phyloP scores from a whole-genome alignment of 1,140 invertebrate genomes.

The Drosophila sp. region DNA sequence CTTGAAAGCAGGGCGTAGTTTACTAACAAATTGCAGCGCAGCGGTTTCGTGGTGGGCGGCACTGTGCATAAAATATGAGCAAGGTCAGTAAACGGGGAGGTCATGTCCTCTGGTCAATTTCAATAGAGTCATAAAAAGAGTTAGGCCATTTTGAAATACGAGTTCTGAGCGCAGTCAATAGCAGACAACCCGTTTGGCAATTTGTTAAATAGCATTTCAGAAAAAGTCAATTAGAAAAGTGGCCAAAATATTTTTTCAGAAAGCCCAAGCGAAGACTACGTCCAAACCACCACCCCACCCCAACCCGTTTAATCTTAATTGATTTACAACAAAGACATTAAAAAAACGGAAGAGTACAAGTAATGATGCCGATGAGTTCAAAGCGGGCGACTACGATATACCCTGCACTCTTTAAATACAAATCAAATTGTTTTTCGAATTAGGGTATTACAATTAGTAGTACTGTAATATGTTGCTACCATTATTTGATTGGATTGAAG shows the following conservation, averaged over 20 bases:
- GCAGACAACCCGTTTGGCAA: conserved; percentile 47
- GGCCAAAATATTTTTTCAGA: conserved; percentile 36
- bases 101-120: conserved; percentile 44
- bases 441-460: no score
- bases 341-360: no score
- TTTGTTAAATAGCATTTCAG: conserved; percentile 47
- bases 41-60: conserved; percentile 45
- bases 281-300: neutral
- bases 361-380: neutral
- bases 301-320: conserved; percentile 47
- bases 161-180: conserved; percentile 29
- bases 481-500: no score
- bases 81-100: conserved; percentile 22
- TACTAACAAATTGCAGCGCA: conserved; percentile 49
- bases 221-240: conserved; percentile 53
- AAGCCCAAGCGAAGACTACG: conserved; percentile 2
- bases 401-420: no score
- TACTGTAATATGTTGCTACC: no score
- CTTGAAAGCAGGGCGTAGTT: no score
- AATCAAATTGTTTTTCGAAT: no score
- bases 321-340: conserved; percentile 45
- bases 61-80: conserved; percentile 52
- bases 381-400: no score
- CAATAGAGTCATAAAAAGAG: conserved; percentile 60
- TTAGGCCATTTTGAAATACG: conserved; percentile 56